Conservation (phyloP, 35 echinoderm and acorn worm genomes). For the Apostichopus californicus region DNA sequence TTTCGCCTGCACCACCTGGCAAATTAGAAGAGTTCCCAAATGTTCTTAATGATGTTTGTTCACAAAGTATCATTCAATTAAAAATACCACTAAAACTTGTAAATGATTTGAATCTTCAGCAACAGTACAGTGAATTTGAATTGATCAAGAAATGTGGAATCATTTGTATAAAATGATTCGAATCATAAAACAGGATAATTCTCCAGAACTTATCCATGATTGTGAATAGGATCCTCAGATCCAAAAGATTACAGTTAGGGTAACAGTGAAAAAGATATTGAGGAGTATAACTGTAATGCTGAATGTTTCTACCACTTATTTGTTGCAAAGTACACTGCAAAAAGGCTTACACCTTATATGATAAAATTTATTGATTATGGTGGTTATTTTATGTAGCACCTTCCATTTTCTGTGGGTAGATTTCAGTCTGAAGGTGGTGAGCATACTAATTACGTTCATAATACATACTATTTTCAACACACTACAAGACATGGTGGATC, state of each 20-base stretch:
- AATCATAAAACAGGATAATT: slow-evolving; percentile 56
- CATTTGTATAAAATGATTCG: slow-evolving; percentile 55
- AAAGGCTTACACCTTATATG: slow-evolving; percentile 60
- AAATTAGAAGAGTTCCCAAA: slow-evolving; percentile 52
- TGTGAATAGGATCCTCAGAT: slow-evolving; percentile 43
- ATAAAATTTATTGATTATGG: slow-evolving; percentile 81
- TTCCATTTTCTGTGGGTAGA: slow-evolving; percentile 56
- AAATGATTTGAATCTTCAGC: background rate
- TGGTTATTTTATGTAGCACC: slow-evolving; percentile 38
- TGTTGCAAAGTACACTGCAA: slow-evolving; percentile 15
- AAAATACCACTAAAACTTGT: background rate
- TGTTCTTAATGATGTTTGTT: slow-evolving; percentile 61
- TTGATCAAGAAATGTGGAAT: slow-evolving; percentile 48
- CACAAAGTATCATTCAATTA: background rate
- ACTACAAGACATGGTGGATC: slow-evolving; percentile 76
- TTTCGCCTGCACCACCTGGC: slow-evolving; percentile 13
- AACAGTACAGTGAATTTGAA: slow-evolving; percentile 34
- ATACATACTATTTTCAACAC: slow-evolving; percentile 63
- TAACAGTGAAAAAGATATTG: slow-evolving; percentile 3
- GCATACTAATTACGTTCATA: slow-evolving; percentile 67
- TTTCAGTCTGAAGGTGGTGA: slow-evolving; percentile 77
- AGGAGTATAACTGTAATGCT: slow-evolving; percentile 45
- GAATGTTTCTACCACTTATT: slow-evolving; percentile 76
- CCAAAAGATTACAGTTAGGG: slow-evolving; percentile 66
- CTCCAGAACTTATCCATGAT: slow-evolving; percentile 36